These are phyloP conservation scores for Notothenia rossii DNA, from an alignment of 2,113 vertebrate genomes.

Conservation along the genomic window DNA sequence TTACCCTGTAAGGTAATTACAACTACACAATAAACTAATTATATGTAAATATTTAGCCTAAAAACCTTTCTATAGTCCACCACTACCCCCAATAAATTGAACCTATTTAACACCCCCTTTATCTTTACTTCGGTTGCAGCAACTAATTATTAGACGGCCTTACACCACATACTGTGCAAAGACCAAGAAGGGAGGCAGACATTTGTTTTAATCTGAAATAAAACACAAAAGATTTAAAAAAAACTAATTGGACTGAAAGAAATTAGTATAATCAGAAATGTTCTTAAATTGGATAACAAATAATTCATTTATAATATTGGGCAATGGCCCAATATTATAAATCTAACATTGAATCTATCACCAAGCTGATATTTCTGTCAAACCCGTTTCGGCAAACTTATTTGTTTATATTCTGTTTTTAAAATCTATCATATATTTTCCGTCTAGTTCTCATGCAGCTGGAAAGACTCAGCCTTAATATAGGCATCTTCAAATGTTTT, in stretches of 20 bases:
- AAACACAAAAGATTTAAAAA: background rate
- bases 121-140: background rate
- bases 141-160: background rate
- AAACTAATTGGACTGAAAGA: background rate
- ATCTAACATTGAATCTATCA: background rate
- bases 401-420: background rate
- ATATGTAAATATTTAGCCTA: too few species aligned
- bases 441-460: background rate
- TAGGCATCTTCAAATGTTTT: conserved; percentile 4
- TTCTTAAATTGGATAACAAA: too few species aligned
- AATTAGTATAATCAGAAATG: too few species aligned
- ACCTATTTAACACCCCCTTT: background rate
- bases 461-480: background rate
- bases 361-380: background rate
- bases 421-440: too few species aligned
- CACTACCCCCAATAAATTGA: background rate
- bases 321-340: too few species aligned
- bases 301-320: too few species aligned
- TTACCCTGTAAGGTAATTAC: background rate
- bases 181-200: background rate
- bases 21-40: background rate
- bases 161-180: background rate
- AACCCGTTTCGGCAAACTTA: background rate
- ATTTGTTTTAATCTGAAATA: background rate
- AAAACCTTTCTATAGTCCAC: background rate